Percentiles rank a stretch among this genome's conserved stretches.
These are phyloP conservation scores for Antigone vipio DNA, from an alignment of 2,113 vertebrate species.

Conservation along the genomic window DNA sequence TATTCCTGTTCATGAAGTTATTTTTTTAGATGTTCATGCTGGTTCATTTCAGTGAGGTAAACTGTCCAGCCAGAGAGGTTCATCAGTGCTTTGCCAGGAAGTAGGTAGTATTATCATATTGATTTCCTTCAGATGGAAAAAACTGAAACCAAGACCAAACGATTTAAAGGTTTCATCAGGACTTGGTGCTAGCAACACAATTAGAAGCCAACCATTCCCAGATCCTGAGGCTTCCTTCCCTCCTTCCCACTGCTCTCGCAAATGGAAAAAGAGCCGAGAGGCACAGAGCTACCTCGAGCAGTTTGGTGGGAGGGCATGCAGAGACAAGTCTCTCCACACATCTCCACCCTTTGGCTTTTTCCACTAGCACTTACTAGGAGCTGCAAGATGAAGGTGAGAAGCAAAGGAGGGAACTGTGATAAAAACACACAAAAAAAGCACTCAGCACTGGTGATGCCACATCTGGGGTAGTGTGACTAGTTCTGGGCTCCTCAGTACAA, in stretches of 20 bases:
- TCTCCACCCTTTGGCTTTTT: neutral
- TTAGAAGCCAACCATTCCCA: neutral
- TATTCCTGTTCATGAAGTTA: neutral
- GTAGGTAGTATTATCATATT: neutral
- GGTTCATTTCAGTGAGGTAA: neutral
- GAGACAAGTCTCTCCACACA: neutral
- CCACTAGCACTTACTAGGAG: neutral
- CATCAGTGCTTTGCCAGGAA: neutral
- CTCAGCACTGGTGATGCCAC: neutral
- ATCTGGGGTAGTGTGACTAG: neutral
- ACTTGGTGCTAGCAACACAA: neutral
- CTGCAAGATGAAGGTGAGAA: neutral
- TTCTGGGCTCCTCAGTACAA: neutral
- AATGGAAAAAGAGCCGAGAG: neutral
- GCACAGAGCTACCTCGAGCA: neutral
- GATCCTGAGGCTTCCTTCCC: neutral
- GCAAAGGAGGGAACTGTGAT: neutral
- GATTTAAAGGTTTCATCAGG: neutral
- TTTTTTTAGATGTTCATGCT: neutral
- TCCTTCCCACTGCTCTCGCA: neutral
- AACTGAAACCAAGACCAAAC: neutral
- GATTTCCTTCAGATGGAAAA: neutral
- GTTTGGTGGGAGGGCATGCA: rapidly evolving
- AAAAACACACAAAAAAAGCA: neutral
- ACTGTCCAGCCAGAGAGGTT: neutral